phyloP scores from a whole-genome alignment of 2,888 invertebrate species.

The Schizaphis graminum region DNA sequence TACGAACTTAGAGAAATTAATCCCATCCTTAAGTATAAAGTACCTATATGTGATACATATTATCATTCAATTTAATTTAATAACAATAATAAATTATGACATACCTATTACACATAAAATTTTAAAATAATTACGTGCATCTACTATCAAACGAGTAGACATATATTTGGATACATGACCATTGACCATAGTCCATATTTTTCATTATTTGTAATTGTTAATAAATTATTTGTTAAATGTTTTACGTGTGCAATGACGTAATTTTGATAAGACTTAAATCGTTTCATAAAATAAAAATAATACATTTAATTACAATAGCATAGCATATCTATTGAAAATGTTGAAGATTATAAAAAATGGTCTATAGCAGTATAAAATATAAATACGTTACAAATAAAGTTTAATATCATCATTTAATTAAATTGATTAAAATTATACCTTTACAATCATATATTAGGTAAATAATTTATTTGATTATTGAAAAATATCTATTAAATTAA shows the following conservation, averaged over 20 bases:
- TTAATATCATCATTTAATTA: background rate
- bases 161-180: background rate
- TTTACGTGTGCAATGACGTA: background rate
- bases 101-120: too few relatives aligned
- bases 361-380: background rate
- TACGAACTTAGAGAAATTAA: background rate
- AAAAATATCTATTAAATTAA: background rate
- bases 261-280: background rate
- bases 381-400: background rate
- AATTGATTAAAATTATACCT: too few relatives aligned
- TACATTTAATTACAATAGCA: background rate
- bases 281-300: background rate
- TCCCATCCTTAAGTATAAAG: background rate
- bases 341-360: background rate
- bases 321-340: background rate
- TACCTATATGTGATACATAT: background rate
- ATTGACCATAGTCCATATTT: background rate
- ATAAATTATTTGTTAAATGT: background rate
- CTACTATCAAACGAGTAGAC: background rate
- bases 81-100: background rate
- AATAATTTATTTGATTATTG: background rate
- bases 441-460: too few relatives aligned
- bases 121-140: background rate
- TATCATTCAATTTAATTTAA: background rate
- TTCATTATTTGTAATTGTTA: background rate